phyloP scores from a whole-genome alignment of 1,140 invertebrate species.

The Ericerus pela region DNA sequence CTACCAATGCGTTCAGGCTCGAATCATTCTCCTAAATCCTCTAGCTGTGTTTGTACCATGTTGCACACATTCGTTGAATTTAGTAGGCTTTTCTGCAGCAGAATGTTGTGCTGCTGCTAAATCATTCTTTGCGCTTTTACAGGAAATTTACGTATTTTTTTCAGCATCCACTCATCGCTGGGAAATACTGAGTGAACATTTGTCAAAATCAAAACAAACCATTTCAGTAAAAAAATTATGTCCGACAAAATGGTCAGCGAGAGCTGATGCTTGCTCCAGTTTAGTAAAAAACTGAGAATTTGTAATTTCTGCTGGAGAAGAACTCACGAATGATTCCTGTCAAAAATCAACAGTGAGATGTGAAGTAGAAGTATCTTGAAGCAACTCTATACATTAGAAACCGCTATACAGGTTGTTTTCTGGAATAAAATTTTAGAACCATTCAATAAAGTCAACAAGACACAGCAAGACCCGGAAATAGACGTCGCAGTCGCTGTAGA shows the following conservation, averaged over 20 bases:
- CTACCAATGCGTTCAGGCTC: slow-evolving; percentile 25
- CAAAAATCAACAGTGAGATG: slow-evolving; percentile 13
- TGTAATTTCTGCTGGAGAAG: background rate
- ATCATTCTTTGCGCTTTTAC: slow-evolving; percentile 22
- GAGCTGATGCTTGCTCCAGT: slow-evolving; percentile 13
- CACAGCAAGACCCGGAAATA: slow-evolving; percentile 8
- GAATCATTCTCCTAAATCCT: slow-evolving; percentile 21
- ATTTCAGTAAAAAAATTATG: slow-evolving; percentile 16
- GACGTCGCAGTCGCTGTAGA: slow-evolving; percentile 3
- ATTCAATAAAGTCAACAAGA: slow-evolving; percentile 17
- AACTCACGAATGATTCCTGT: background rate
- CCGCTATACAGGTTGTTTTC: slow-evolving; percentile 16
- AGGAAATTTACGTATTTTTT: slow-evolving; percentile 23
- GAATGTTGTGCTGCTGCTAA: slow-evolving; percentile 24
- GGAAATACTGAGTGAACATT: slow-evolving; percentile 15
- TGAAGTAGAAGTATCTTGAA: slow-evolving; percentile 11
- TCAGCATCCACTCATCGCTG: slow-evolving; percentile 22
- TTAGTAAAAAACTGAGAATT: slow-evolving; percentile 8
- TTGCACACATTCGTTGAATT: slow-evolving; percentile 28
- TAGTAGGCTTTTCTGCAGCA: slow-evolving; percentile 25
- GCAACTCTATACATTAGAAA: slow-evolving; percentile 18
- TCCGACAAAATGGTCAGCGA: slow-evolving; percentile 19
- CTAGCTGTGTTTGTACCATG: slow-evolving; percentile 24
- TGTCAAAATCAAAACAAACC: slow-evolving; percentile 9
- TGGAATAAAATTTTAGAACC: slow-evolving; percentile 19